phyloP scores from a whole-genome alignment of 2,888 invertebrate genomes.

The Proisotoma minuta region DNA sequence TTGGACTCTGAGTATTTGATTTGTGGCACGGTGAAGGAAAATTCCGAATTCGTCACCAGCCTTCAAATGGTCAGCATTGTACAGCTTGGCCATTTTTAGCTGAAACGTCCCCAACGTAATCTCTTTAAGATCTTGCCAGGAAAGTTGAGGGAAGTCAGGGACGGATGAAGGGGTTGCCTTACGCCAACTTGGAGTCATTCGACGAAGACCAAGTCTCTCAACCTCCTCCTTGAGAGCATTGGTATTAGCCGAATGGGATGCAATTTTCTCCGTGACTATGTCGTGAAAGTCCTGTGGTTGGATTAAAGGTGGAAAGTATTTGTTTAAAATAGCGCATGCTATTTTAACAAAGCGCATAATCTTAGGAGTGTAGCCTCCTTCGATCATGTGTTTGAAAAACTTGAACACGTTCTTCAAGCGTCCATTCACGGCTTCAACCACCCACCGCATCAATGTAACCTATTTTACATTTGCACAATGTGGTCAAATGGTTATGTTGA shows the following conservation, averaged over 20 bases:
- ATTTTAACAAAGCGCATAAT: neutral
- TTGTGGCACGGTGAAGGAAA: neutral
- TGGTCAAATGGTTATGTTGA: neutral
- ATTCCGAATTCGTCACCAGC: neutral
- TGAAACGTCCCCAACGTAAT: neutral
- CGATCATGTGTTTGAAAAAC: neutral
- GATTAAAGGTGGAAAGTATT: neutral
- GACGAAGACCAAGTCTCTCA: neutral
- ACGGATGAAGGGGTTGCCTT: neutral
- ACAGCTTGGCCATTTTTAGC: slow-evolving; percentile 48
- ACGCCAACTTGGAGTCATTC: neutral
- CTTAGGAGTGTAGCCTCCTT: neutral
- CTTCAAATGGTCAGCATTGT: slow-evolving; percentile 48
- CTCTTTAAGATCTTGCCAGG: neutral
- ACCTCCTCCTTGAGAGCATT: neutral
- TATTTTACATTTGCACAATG: neutral
- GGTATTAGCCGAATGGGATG: neutral
- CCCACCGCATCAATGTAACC: neutral
- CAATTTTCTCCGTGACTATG: neutral
- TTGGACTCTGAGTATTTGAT: neutral
- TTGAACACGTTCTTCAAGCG: neutral
- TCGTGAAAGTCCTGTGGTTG: neutral
- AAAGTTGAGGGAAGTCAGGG: neutral
- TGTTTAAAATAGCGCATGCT: neutral
- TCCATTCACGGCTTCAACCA: neutral